A percentile compares a stretch with the other conserved stretches of the same genome.
Conservation (phyloP, 2,113 vertebrate genomes). For the Crotalus viridis region DNA sequence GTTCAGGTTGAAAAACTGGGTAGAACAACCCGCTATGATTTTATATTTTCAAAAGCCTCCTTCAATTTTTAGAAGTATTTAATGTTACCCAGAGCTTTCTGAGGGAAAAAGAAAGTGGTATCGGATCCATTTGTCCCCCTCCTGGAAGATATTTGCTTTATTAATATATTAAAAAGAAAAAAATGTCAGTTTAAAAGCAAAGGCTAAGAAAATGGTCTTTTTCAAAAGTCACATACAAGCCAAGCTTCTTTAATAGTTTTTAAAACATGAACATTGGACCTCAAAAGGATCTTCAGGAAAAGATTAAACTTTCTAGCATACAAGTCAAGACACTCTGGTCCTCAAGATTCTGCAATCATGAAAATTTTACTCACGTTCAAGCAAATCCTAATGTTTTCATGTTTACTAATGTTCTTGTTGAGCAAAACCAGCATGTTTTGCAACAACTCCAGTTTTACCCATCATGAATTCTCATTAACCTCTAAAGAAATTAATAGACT, state of each 20-base stretch:
- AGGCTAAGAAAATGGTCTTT: background rate
- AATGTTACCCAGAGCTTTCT: background rate
- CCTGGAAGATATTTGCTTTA: background rate
- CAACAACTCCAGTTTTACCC: background rate
- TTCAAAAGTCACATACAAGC: background rate
- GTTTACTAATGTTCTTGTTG: background rate
- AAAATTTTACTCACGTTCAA: background rate
- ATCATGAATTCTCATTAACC: background rate
- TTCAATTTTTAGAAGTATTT: background rate
- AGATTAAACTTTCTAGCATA: background rate
- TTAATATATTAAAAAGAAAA: background rate
- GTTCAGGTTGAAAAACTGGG: background rate
- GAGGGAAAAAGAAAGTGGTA: background rate
- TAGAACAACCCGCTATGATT: background rate
- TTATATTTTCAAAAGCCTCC: background rate
- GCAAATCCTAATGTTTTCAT: background rate
- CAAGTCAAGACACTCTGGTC: background rate
- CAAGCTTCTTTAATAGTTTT: background rate
- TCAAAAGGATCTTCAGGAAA: background rate
- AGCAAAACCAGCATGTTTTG: background rate
- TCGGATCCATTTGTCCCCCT: background rate
- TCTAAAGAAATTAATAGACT: background rate
- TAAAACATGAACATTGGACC: background rate
- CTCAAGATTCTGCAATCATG: background rate
- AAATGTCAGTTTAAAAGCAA: background rate